Evolutionary conservation across 2,797 vertebrate species (phyloP).

Genomic region (Liparis tanakae): DNA sequence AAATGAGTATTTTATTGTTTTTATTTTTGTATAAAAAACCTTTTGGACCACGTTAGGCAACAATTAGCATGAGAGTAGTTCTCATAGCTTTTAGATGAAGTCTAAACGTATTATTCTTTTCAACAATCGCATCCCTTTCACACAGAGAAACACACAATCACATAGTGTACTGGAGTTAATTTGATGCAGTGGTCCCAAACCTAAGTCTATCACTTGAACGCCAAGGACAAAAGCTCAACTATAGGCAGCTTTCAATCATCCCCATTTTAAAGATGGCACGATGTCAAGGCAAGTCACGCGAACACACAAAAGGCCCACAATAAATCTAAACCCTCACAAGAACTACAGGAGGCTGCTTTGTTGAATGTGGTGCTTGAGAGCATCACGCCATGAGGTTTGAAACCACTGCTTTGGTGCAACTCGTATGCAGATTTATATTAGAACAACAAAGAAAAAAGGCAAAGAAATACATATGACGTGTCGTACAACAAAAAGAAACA

Average conservation of each 20-base stretch:
- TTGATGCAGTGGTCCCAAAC: slow-evolving; percentile 78
- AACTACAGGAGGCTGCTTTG: slow-evolving; percentile 51
- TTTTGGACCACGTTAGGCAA: slow-evolving; percentile 81
- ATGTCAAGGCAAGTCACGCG: slow-evolving; percentile 64
- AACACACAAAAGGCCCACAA: slow-evolving; percentile 58
- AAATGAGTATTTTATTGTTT: slow-evolving; percentile 78
- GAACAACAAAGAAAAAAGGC: slow-evolving; percentile 61
- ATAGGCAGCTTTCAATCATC: slow-evolving; percentile 69
- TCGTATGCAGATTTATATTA: slow-evolving; percentile 73
- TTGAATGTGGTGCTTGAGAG: slow-evolving; percentile 47
- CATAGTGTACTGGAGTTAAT: slow-evolving; percentile 69
- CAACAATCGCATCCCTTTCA: slow-evolving; percentile 59
- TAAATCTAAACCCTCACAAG: slow-evolving; percentile 52
- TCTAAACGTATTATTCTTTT: slow-evolving; percentile 65
- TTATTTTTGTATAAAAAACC: slow-evolving; percentile 81
- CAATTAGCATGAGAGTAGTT: slow-evolving; percentile 80
- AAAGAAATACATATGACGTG: slow-evolving; percentile 63
- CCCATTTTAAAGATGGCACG: slow-evolving; percentile 65
- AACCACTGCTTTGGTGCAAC: slow-evolving; percentile 78
- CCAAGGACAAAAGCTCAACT: slow-evolving; percentile 62
- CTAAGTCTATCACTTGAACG: slow-evolving; percentile 67
- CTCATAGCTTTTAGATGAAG: slow-evolving; percentile 76
- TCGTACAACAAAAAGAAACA: slow-evolving; percentile 65
- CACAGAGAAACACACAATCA: slow-evolving; percentile 65
- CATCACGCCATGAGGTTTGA: slow-evolving; percentile 67